A percentile compares a stretch with the other conserved stretches of the same genome.
Conservation (phyloP, 2,113 vertebrate species). For the Poeciliopsis turrubarensis region DNA sequence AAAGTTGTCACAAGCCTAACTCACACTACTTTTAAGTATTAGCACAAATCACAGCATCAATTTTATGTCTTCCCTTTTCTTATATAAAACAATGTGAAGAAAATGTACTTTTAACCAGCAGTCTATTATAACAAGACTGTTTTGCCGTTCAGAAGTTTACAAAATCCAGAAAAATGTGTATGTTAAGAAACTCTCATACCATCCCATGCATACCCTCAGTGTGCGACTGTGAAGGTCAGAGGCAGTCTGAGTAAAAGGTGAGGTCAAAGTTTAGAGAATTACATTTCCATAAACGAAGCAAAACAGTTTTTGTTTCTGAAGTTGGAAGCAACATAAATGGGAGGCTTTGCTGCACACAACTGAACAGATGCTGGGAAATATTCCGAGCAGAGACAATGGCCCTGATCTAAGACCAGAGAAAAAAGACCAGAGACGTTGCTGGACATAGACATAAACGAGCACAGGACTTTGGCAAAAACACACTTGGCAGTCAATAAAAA, state of each 20-base stretch:
- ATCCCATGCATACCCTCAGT: neutral
- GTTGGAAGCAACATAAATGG: neutral
- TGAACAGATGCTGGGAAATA: neutral
- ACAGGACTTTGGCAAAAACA: constrained; percentile 8
- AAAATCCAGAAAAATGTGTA: no score
- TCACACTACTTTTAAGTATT: no score
- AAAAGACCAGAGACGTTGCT: constrained; percentile 9
- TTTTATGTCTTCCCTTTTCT: no score
- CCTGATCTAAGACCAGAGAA: constrained; percentile 9
- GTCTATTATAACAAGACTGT: no score
- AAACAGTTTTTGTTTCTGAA: neutral
- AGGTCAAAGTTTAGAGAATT: constrained; percentile 10
- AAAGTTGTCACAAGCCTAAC: no score
- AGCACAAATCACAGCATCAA: no score
- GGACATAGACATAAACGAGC: constrained; percentile 32
- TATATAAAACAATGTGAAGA: no score
- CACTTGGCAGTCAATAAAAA: constrained; percentile 31
- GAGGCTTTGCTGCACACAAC: neutral
- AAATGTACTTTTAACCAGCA: no score
- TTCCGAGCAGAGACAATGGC: neutral
- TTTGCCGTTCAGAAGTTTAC: no score
- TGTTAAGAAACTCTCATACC: neutral
- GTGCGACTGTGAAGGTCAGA: neutral
- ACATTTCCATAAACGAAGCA: neutral
- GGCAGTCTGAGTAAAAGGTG: neutral